phyloP scores from a whole-genome alignment of 2,113 vertebrate species.

The Apus apus region DNA sequence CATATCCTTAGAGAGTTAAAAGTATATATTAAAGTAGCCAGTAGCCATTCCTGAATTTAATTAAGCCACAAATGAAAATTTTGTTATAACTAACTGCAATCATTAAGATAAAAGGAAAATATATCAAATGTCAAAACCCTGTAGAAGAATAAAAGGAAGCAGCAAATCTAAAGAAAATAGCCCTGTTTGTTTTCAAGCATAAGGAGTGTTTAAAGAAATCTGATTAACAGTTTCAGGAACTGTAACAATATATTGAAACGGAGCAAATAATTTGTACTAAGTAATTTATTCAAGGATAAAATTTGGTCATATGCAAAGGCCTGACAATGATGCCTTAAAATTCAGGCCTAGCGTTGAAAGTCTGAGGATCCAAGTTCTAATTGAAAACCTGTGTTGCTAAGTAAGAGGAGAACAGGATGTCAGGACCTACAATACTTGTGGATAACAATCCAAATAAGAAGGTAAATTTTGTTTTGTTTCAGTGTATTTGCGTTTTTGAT shows the following conservation, averaged over 20 bases:
- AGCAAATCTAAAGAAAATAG: background rate
- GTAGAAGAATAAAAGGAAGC: background rate
- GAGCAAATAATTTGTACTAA: background rate
- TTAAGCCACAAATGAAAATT: background rate
- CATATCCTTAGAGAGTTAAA: background rate
- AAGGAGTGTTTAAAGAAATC: background rate
- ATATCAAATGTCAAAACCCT: background rate
- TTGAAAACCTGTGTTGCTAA: background rate
- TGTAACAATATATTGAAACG: background rate
- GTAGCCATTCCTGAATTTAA: background rate
- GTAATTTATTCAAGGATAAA: background rate
- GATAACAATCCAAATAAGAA: background rate
- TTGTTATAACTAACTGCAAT: background rate
- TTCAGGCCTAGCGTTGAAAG: background rate
- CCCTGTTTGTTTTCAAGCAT: background rate
- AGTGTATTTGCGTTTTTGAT: background rate
- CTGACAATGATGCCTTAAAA: background rate
- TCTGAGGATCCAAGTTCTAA: background rate
- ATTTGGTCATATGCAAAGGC: background rate
- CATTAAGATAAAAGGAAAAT: background rate
- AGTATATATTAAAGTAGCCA: background rate
- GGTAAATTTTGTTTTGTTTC: background rate
- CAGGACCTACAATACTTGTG: background rate
- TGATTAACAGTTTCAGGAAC: background rate
- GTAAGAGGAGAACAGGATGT: background rate